Conservation (phyloP, 2,888 invertebrate species). For the Eupithecia exiguata region DNA sequence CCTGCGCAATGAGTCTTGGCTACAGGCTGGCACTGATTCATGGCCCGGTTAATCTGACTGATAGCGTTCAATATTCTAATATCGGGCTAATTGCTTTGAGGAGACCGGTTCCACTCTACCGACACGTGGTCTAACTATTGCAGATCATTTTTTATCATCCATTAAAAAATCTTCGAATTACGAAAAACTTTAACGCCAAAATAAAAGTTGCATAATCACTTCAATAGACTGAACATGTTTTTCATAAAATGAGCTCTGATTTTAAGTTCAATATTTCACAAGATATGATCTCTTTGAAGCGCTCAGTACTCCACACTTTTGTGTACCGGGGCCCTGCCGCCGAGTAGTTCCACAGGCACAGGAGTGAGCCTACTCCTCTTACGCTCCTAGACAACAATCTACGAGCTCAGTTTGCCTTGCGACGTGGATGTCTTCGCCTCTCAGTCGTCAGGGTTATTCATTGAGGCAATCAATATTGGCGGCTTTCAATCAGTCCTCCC, state of each 20-base stretch:
- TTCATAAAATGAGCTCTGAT: too few species aligned
- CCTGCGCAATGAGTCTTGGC: background rate
- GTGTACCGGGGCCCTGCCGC: background rate
- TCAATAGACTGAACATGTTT: background rate
- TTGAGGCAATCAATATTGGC: slow-evolving; percentile 3
- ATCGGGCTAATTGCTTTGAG: background rate
- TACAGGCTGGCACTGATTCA: slow-evolving; percentile 4
- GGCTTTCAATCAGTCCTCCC: slow-evolving; percentile 5
- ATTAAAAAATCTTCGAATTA: background rate
- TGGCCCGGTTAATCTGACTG: background rate
- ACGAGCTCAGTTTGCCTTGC: background rate
- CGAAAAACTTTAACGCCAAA: too few species aligned
- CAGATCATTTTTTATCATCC: background rate
- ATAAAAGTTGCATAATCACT: background rate
- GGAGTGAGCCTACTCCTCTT: too few species aligned
- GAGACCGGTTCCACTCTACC: background rate
- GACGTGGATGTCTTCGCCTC: background rate
- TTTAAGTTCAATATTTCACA: background rate
- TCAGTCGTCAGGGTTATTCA: background rate
- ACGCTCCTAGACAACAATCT: too few species aligned
- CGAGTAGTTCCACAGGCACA: background rate
- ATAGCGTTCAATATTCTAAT: background rate
- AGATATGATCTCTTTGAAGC: background rate
- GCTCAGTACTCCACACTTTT: background rate
- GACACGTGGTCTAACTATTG: too few species aligned